Evolutionary conservation across 2,113 vertebrate species (phyloP), one percentile per base, ranked within the genome.

Genomic region (Pogonocichla stellata): DNA sequence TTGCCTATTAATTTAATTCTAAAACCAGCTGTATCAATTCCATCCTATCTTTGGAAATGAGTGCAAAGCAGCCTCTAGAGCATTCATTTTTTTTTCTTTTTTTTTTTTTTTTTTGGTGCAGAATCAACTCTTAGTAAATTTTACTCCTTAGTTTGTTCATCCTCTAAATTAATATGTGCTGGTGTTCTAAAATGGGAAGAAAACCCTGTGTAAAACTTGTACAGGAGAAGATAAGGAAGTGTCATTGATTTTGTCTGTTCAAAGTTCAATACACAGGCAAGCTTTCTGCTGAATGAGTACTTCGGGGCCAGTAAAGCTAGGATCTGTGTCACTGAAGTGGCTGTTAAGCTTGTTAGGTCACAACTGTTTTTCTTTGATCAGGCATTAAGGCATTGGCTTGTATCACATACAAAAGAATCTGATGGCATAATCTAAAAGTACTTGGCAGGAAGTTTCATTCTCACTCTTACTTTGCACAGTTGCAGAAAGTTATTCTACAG

Each of bases 101-200:
- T 3, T 3, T 5, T 6, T 12, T 8, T 5, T 3, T 5, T 19
- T 7, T 2, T 4, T 14, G 6, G 2, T 22, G 42, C 42, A 42
- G 15, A 42, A 50, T 54, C 45, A 61, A 7, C 40, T 65, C 33
- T 40, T 48, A 56, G 23, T 36, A 42, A 14, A 38, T 72, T 87
- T 71, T 65, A 50, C 8, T 87, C 19, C n/a, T 87, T 58, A 25
- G 5, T 67, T 89, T 79, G 19, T 57, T 91, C 48, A 57, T 87
- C 9, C 3, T 89, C 53, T 58, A 53, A 71, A 75, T 86, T n/a
- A 87, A 6, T n/a, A 42, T 45, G 16, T 10, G 16, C 43, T 75
- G 33, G 10, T 75, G 10, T 54, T 91, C 64, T 77, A 64, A 93
- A 88, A 80, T 14, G 5, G 28, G 56, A 92, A 88, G 48, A 14